Conservation (phyloP, 2,113 vertebrate species). For the Ploceus nigricollis region DNA sequence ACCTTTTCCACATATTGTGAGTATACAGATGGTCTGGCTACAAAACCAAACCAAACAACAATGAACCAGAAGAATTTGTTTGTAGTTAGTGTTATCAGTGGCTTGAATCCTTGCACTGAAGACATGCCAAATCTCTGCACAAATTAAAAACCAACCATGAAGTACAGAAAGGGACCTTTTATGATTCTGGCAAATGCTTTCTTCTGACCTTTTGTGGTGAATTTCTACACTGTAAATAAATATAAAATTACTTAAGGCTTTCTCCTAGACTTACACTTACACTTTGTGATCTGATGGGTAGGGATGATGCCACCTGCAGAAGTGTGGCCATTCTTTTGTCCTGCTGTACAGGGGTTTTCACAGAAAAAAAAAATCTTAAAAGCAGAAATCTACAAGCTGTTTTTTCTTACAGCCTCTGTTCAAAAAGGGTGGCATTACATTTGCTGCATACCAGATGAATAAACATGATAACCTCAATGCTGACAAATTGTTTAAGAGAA, state of each 20-base stretch:
- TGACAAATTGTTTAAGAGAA: neutral
- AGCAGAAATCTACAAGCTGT: neutral
- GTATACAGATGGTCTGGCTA: neutral
- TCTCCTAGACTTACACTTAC: neutral
- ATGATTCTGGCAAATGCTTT: neutral
- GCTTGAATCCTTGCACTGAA: neutral
- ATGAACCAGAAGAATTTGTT: neutral
- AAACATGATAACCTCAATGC: neutral
- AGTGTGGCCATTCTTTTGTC: neutral
- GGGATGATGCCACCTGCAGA: neutral
- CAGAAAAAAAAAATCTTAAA: neutral
- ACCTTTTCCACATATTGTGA: neutral
- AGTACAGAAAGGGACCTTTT: neutral
- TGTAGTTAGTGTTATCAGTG: neutral
- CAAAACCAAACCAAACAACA: neutral
- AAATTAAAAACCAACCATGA: neutral
- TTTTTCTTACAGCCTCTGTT: neutral
- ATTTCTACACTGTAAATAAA: neutral
- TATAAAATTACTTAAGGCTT: neutral
- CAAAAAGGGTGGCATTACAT: neutral
- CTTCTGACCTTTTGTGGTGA: neutral
- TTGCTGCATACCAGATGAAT: neutral
- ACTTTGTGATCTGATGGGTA: neutral
- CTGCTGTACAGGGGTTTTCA: accelerated
- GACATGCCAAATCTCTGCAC: neutral